A percentile compares a stretch with the other conserved stretches of the same genome.
phyloP scores from a whole-genome alignment of 2,797 vertebrate species.

The Poeciliopsis presidionis region DNA sequence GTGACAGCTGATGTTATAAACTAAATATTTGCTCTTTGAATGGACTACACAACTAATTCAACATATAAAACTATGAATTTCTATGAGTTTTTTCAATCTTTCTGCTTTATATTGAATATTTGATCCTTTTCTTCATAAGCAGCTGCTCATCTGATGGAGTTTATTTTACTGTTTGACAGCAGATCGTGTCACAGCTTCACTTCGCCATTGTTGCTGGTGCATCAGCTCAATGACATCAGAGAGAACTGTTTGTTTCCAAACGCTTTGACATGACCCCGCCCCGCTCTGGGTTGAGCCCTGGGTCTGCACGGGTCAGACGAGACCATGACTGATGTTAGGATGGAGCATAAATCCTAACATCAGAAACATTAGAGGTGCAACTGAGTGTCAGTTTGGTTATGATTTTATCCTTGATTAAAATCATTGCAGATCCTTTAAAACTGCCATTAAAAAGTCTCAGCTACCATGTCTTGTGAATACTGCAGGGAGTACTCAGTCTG shows the following conservation, averaged over 20 bases:
- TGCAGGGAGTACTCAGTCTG: background rate
- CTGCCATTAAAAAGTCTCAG: background rate
- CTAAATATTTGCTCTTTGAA: background rate
- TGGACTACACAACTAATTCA: background rate
- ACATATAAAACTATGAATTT: background rate
- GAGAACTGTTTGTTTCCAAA: background rate
- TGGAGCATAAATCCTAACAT: background rate
- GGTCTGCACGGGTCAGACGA: background rate
- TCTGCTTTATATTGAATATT: background rate
- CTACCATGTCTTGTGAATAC: background rate
- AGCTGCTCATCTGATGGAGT: background rate
- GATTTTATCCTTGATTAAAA: background rate
- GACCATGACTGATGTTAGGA: background rate
- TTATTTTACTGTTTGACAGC: background rate
- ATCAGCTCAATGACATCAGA: background rate
- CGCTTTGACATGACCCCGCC: background rate
- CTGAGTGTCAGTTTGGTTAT: background rate
- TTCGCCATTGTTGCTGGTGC: background rate
- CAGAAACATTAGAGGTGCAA: too few relatives aligned
- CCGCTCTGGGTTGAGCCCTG: too few relatives aligned
- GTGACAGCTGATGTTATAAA: too few relatives aligned
- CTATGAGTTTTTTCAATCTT: background rate
- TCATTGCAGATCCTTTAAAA: background rate
- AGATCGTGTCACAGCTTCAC: background rate
- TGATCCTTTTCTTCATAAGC: background rate